These are phyloP conservation scores for Chymomyza caudatula DNA, from an alignment of 2,888 invertebrate species.

Conservation along the genomic window DNA sequence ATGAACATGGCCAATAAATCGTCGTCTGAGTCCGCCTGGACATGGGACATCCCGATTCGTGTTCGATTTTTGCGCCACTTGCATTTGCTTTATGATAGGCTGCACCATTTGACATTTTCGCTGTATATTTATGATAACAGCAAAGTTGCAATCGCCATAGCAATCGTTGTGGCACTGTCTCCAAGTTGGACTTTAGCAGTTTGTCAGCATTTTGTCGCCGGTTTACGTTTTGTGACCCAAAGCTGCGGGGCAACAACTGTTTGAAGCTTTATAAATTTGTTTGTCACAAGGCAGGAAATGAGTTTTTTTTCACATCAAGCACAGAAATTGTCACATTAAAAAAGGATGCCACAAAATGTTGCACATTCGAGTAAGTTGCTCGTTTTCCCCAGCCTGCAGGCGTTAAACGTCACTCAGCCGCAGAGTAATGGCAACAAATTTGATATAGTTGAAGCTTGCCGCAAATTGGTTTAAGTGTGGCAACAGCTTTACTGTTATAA, in stretches of 20 bases:
- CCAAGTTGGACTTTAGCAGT: conserved; percentile 33
- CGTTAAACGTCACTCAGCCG: conserved; percentile 29
- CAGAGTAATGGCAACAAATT: conserved; percentile 41
- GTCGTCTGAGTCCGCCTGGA: conserved; percentile 37
- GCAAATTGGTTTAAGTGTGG: conserved; percentile 61
- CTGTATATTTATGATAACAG: conserved; percentile 66
- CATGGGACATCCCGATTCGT: neutral
- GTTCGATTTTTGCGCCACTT: conserved; percentile 62
- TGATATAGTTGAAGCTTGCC: conserved; percentile 39
- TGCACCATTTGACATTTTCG: conserved; percentile 61
- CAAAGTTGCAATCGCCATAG: neutral
- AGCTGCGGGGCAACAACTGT: conserved; percentile 45
- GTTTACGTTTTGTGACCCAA: conserved; percentile 52
- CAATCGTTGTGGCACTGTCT: conserved; percentile 23
- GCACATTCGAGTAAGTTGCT: conserved; percentile 32
- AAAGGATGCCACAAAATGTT: neutral
- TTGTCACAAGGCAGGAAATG: conserved; percentile 49
- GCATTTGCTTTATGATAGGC: conserved; percentile 69
- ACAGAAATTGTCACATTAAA: neutral
- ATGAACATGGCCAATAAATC: conserved; percentile 69
- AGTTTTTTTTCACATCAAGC: conserved; percentile 34
- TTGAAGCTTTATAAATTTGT: conserved; percentile 36
- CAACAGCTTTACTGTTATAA: conserved; percentile 37
- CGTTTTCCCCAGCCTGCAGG: conserved; percentile 53
- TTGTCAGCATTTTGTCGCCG: conserved; percentile 66